Conservation (phyloP, 1,140 invertebrate genomes). For the Pogonognathellus flavescens region DNA sequence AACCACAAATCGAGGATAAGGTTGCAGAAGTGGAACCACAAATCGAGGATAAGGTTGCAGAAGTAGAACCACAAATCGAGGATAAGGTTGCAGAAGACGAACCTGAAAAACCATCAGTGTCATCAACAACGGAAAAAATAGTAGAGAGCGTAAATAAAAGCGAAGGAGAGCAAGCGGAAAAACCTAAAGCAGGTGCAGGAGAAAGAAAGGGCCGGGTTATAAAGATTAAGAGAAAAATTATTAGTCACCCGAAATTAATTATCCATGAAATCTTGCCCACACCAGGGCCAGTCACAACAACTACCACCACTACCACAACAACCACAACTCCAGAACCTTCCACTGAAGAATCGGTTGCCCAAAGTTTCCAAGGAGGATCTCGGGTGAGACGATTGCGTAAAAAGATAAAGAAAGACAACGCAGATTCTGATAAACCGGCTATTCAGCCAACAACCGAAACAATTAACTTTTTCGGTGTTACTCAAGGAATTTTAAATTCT, state of each 20-base stretch:
- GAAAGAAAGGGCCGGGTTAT: constrained; percentile 33
- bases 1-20: background rate
- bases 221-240: background rate
- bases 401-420: background rate
- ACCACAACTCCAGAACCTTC: background rate
- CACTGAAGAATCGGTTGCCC: background rate
- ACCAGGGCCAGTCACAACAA: background rate
- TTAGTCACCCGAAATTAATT: background rate
- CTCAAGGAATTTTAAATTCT: constrained; percentile 17
- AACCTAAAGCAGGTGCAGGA: background rate
- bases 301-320: background rate
- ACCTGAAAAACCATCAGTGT: background rate
- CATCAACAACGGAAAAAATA: background rate
- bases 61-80: background rate
- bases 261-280: constrained; percentile 33
- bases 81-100: background rate
- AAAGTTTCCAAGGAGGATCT: background rate
- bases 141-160: background rate
- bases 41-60: background rate
- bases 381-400: background rate
- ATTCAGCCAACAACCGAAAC: constrained; percentile 14
- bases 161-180: background rate
- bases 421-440: background rate
- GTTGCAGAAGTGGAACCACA: background rate
- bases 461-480: background rate